A percentile compares a stretch with the other conserved stretches of the same genome.
Conservation (phyloP, 37 sponge, comb jelly and placozoan genomes). For the Petrosia ficiformis region DNA sequence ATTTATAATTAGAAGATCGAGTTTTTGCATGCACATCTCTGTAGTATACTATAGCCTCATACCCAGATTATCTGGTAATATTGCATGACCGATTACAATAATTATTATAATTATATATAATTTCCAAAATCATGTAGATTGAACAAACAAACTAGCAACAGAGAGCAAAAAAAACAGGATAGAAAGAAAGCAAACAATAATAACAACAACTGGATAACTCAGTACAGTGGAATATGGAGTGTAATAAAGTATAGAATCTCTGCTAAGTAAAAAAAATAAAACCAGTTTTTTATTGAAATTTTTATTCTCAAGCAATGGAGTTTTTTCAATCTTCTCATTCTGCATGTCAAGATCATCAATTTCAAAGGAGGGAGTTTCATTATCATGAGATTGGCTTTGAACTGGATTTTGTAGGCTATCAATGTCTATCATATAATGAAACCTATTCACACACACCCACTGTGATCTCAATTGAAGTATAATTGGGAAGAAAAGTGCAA, state of each 20-base stretch:
- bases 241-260: background rate
- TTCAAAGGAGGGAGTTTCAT: too few relatives aligned
- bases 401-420: background rate
- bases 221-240: background rate
- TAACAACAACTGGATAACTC: background rate
- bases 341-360: too few relatives aligned
- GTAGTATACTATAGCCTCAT: too few relatives aligned
- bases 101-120: too few relatives aligned
- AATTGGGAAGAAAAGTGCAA: constrained; percentile 60
- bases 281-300: background rate
- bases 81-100: too few relatives aligned
- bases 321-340: background rate
- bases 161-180: background rate
- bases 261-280: background rate
- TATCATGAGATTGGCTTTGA: background rate
- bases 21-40: too few relatives aligned
- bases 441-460: constrained; percentile 27
- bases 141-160: background rate
- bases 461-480: constrained; percentile 39
- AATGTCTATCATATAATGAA: background rate
- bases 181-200: background rate
- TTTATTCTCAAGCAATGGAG: background rate
- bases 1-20: too few relatives aligned
- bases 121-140: too few relatives aligned
- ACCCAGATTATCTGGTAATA: too few relatives aligned